Percentiles rank a stretch among this genome's conserved stretches.
phyloP scores from a whole-genome alignment of 2,113 vertebrate genomes.

The Silurus meridionalis region DNA sequence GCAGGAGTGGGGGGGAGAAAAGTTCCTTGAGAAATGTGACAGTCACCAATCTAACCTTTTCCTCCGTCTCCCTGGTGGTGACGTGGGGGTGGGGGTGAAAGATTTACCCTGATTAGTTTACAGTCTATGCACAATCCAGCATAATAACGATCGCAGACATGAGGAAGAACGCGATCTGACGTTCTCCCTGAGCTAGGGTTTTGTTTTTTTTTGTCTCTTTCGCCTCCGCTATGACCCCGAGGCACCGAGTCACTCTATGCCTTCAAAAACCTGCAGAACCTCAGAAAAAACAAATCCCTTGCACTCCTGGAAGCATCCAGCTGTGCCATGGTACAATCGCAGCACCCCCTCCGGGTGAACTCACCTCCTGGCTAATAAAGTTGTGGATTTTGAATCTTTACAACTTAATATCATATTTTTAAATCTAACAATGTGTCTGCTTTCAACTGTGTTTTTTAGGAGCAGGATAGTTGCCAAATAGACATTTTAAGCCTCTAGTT shows the following conservation, averaged over 20 bases:
- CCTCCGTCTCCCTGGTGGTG: conserved; percentile 59
- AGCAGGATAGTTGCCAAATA: not conserved
- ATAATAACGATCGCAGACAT: conserved; percentile 70
- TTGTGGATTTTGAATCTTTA: not conserved
- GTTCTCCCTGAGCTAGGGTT: conserved; percentile 60
- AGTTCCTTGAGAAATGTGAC: conserved; percentile 50
- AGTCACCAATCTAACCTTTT: conserved; percentile 67
- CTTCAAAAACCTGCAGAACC: conserved; percentile 35
- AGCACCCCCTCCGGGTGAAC: conserved; percentile 57
- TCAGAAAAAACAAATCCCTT: not conserved
- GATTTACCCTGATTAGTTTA: conserved; percentile 72
- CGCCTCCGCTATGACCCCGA: conserved; percentile 71
- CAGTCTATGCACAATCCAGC: conserved; percentile 70
- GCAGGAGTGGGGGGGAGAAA: conserved; percentile 14
- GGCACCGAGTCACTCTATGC: conserved; percentile 73
- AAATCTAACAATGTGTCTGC: not conserved
- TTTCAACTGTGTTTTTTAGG: not conserved
- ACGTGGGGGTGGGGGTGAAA: conserved; percentile 34
- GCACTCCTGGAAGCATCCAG: conserved; percentile 56
- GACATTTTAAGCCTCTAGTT: not conserved
- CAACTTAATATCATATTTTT: not conserved
- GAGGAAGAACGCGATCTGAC: conserved; percentile 70
- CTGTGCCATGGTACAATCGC: not conserved
- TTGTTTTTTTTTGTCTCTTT: conserved; percentile 60
- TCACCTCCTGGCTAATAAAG: not conserved